Conservation (phyloP, 2,797 vertebrate genomes). For the Pitangus sulphuratus region DNA sequence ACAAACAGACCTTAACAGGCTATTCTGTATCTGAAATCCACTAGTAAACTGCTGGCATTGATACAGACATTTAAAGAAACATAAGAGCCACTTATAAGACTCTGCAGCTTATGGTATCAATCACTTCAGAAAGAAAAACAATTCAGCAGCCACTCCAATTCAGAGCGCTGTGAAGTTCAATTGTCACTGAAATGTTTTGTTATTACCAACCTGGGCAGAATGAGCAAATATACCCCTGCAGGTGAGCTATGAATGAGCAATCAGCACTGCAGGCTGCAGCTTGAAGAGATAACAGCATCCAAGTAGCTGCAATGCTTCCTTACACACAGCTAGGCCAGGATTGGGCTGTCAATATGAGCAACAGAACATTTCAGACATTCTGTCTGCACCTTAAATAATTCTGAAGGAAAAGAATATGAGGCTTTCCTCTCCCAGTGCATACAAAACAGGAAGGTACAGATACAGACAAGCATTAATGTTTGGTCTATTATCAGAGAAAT, state of each 20-base stretch:
- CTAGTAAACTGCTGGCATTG: background rate
- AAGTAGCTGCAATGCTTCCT: background rate
- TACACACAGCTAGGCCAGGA: background rate
- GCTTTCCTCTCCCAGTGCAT: fast-evolving
- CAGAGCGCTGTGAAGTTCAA: conserved; percentile 12
- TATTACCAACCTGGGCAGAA: conserved; percentile 38
- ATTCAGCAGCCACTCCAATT: conserved; percentile 17
- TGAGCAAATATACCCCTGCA: conserved; percentile 37
- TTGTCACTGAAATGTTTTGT: conserved; percentile 33
- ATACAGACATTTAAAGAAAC: background rate
- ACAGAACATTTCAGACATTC: background rate
- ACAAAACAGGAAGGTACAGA: background rate
- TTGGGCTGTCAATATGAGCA: background rate
- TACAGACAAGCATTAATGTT: background rate
- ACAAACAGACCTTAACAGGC: background rate
- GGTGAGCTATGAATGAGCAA: conserved; percentile 50
- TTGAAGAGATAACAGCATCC: conserved; percentile 25
- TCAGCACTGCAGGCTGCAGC: conserved; percentile 42
- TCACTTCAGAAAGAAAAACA: conserved; percentile 25
- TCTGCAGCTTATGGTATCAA: background rate
- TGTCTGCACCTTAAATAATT: background rate
- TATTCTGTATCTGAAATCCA: background rate
- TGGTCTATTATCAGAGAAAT: background rate
- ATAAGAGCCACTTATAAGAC: background rate
- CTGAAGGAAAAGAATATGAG: background rate